Percentiles rank a stretch among this genome's conserved stretches.
Conservation (phyloP, 2,113 vertebrate genomes). For the Garra rufa region DNA sequence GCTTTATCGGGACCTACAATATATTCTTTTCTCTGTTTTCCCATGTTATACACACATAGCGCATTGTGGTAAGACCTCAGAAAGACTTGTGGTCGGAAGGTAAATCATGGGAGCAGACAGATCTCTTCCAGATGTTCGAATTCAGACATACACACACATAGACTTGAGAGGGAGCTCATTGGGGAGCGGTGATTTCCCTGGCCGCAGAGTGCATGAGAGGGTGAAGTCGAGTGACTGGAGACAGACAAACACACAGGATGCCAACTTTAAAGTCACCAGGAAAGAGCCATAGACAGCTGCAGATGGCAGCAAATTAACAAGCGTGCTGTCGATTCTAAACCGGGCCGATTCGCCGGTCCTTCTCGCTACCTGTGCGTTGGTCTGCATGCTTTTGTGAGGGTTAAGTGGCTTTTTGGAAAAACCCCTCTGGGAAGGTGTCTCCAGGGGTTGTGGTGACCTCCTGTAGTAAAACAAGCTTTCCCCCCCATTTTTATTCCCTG, state of each 20-base stretch:
- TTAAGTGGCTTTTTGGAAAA: constrained; percentile 64
- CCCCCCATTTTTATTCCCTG: constrained; percentile 23
- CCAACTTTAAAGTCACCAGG: constrained; percentile 39
- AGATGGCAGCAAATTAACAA: constrained; percentile 43
- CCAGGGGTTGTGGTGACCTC: constrained; percentile 55
- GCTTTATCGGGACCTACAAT: neutral
- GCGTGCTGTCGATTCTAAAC: constrained; percentile 23
- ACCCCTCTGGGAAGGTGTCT: constrained; percentile 57
- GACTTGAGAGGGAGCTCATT: constrained; percentile 73
- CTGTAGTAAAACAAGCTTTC: constrained; percentile 55
- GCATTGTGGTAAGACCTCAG: constrained; percentile 56
- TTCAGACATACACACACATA: constrained; percentile 67
- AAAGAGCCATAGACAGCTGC: constrained; percentile 37
- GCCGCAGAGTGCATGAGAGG: constrained; percentile 79
- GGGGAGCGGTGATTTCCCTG: constrained; percentile 82
- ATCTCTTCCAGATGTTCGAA: constrained; percentile 78
- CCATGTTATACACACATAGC: constrained; percentile 50
- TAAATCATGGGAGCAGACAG: constrained; percentile 69
- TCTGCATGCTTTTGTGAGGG: constrained; percentile 15
- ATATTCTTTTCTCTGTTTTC: constrained; percentile 30
- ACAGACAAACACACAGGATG: constrained; percentile 64
- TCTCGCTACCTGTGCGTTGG: neutral
- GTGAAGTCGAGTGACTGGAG: constrained; percentile 77
- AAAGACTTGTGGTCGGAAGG: constrained; percentile 63
- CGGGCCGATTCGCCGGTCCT: constrained; percentile 11